A percentile compares a stretch with the other conserved stretches of the same genome.
phyloP scores from a whole-genome alignment of 2,888 invertebrate species.

The Fragum whitleyi region DNA sequence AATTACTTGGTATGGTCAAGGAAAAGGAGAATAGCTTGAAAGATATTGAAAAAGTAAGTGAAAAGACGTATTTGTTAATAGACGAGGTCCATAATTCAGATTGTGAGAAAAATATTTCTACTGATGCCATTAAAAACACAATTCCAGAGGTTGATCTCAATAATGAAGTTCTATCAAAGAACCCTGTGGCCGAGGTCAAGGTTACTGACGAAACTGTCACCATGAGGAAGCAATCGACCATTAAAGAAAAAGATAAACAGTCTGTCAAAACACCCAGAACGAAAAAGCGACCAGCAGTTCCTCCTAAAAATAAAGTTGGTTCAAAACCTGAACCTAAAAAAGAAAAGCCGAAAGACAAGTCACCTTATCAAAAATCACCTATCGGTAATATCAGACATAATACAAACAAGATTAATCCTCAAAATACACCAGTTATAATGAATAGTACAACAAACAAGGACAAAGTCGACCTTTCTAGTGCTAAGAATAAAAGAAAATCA shows the following conservation, averaged over 20 bases:
- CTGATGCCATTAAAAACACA: neutral
- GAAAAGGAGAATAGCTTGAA: neutral
- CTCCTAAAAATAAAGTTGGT: conserved; percentile 17
- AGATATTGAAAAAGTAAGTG: neutral
- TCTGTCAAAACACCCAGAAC: neutral
- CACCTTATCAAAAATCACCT: conserved; percentile 18
- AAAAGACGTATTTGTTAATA: neutral
- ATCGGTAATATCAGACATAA: neutral
- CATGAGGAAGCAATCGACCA: neutral
- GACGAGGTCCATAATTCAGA: conserved; percentile 7
- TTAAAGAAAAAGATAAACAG: neutral
- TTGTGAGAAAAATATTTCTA: conserved; percentile 2
- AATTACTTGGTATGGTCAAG: neutral
- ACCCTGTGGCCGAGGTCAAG: neutral
- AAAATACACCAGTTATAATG: neutral
- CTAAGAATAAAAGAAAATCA: neutral
- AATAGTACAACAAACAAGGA: neutral
- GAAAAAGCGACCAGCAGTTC: conserved; percentile 6
- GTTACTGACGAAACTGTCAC: neutral
- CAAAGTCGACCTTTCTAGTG: neutral
- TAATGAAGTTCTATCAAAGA: neutral
- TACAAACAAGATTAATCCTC: conserved; percentile 17
- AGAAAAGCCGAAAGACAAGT: conserved; percentile 7
- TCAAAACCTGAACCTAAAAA: conserved; percentile 8
- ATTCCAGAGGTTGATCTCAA: neutral